Evolutionary conservation across 2,113 vertebrate genomes (phyloP).

Genomic region (Cranoglanis bouderius): DNA sequence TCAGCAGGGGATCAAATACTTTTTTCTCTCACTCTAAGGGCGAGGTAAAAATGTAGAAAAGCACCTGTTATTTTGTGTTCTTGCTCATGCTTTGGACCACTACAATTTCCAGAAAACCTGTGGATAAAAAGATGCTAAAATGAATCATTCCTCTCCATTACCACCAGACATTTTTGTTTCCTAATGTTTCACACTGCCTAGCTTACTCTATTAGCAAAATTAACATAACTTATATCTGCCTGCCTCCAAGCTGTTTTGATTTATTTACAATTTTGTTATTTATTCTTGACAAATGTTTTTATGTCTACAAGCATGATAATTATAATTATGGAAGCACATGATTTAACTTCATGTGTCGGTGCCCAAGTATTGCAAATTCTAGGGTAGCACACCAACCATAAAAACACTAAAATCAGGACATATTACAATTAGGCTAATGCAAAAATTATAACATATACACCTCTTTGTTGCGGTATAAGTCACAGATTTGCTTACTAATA

Average conservation of each 20-base stretch:
- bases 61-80: neutral
- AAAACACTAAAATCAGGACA: neutral
- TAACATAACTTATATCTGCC: neutral
- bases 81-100: neutral
- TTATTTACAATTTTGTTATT: neutral
- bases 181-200: neutral
- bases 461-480: neutral
- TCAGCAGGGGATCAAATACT: too few species aligned
- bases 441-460: neutral
- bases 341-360: neutral
- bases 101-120: neutral
- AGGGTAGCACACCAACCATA: neutral
- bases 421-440: neutral
- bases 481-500: neutral
- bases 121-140: neutral
- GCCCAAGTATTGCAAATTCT: neutral
- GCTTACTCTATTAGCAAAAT: neutral
- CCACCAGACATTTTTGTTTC: neutral
- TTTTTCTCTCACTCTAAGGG: too few species aligned
- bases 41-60: neutral
- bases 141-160: neutral
- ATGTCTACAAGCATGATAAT: neutral
- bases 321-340: neutral
- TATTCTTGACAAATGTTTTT: neutral
- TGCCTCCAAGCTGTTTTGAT: neutral